A percentile compares a stretch with the other conserved stretches of the same genome.
phyloP scores from a whole-genome alignment of 37 sponge, comb jelly and placozoan species.

The Chondrilla cf. caribensis region DNA sequence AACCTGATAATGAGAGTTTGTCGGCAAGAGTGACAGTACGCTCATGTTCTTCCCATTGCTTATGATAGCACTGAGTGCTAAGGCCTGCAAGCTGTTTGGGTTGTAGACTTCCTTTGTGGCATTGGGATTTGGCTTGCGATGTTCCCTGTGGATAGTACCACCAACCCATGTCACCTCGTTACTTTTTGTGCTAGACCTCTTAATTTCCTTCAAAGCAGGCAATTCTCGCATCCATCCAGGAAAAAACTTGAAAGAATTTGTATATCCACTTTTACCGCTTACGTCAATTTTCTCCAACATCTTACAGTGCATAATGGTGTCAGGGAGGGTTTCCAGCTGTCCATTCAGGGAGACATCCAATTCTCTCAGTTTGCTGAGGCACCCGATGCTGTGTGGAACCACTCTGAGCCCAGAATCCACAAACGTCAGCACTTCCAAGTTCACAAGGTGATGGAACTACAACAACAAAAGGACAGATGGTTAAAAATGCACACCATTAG shows the following conservation, averaged over 20 bases:
- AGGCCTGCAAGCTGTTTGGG: background rate
- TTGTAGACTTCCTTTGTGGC: constrained; percentile 24
- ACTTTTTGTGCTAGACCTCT: background rate
- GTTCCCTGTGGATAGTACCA: background rate
- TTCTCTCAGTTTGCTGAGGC: constrained; percentile 47
- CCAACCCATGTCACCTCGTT: background rate
- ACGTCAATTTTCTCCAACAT: constrained; percentile 42
- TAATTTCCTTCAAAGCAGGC: background rate
- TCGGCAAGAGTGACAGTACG: background rate
- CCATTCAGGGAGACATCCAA: constrained; percentile 46
- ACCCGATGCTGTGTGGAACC: constrained; percentile 62
- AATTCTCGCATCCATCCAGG: constrained; percentile 1
- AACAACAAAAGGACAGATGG: too few relatives aligned
- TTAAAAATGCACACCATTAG: too few relatives aligned
- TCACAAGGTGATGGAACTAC: constrained; percentile 59
- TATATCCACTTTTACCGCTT: too few relatives aligned
- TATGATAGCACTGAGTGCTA: background rate
- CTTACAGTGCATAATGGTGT: constrained; percentile 68
- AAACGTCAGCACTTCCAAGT: constrained; percentile 46
- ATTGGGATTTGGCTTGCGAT: constrained; percentile 20
- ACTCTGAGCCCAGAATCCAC: constrained; percentile 22
- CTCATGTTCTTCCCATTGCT: background rate
- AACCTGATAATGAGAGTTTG: background rate
- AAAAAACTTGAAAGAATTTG: background rate
- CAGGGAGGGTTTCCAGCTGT: constrained; percentile 41